These are phyloP conservation scores for Coryphaenoides rupestris DNA, from an alignment of 2,113 vertebrate genomes.

Conservation along the genomic window DNA sequence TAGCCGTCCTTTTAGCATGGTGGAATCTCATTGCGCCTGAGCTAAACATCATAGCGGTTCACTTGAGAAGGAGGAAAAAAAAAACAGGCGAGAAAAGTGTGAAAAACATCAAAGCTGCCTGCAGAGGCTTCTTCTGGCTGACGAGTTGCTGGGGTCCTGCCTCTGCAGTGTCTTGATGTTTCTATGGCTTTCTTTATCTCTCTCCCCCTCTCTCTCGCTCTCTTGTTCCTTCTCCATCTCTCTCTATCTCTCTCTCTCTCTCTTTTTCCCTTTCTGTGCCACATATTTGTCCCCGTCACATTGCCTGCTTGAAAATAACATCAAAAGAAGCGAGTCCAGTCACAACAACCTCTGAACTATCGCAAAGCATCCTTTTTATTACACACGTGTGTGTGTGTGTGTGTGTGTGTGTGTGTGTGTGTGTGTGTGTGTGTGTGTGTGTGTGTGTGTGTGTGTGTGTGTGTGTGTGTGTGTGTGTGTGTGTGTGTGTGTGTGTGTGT, in stretches of 20 bases:
- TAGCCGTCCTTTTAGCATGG: not conserved
- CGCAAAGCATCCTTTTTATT: not conserved
- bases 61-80: constrained; percentile 38
- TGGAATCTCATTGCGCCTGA: constrained; percentile 41
- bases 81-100: constrained; percentile 49
- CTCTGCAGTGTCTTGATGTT: constrained; percentile 18
- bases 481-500: not conserved
- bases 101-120: constrained; percentile 56
- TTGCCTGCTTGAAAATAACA: constrained; percentile 75
- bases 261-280: not conserved
- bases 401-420: not conserved
- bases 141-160: constrained; percentile 43
- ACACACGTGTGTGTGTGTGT: constrained; percentile 14
- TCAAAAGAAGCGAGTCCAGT: constrained; percentile 54
- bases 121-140: constrained; percentile 56
- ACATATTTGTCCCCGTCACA: constrained; percentile 45
- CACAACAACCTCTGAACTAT: constrained; percentile 42
- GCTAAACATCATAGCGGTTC: constrained; percentile 53
- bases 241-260: not conserved
- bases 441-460: too few relatives aligned
- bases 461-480: not conserved
- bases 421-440: too few relatives aligned
- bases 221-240: not conserved
- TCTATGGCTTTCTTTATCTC: not conserved
- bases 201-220: constrained; percentile 22